Conservation (phyloP, 1,140 invertebrate species). For the Drosophila obscura region DNA sequence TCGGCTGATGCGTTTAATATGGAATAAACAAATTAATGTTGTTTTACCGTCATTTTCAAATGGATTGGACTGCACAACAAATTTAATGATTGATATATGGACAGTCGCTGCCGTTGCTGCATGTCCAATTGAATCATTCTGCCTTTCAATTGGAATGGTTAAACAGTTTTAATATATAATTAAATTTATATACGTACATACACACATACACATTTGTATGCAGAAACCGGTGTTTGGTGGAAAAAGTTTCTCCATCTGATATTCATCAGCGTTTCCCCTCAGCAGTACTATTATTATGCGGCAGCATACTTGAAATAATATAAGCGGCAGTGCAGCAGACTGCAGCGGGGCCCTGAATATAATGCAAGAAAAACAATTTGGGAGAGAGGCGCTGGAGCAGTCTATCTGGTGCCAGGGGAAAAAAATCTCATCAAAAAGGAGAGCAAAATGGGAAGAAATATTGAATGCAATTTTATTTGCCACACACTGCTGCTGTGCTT, state of each 20-base stretch:
- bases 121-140: too few species aligned
- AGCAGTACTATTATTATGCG: conserved; percentile 52
- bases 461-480: conserved; percentile 81
- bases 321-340: conserved; percentile 34
- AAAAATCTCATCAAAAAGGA: conserved; percentile 71
- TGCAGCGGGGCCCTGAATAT: conserved; percentile 54
- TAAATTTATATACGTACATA: too few species aligned
- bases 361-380: conserved; percentile 65
- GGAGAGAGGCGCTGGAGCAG: conserved; percentile 1
- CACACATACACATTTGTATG: too few species aligned
- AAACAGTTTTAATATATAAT: too few species aligned
- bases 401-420: conserved; percentile 12
- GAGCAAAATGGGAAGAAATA: conserved; percentile 63
- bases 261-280: too few species aligned
- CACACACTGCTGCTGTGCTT: conserved; percentile 32
- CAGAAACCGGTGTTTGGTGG: too few species aligned
- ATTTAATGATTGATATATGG: too few species aligned
- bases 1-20: background rate
- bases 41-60: too few species aligned
- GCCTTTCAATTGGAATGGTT: too few species aligned
- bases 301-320: conserved; percentile 41
- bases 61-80: too few species aligned
- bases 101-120: too few species aligned
- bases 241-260: too few species aligned
- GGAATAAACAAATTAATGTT: background rate